phyloP scores from a whole-genome alignment of 1,140 invertebrate species.

The Chionoecetes opilio region DNA sequence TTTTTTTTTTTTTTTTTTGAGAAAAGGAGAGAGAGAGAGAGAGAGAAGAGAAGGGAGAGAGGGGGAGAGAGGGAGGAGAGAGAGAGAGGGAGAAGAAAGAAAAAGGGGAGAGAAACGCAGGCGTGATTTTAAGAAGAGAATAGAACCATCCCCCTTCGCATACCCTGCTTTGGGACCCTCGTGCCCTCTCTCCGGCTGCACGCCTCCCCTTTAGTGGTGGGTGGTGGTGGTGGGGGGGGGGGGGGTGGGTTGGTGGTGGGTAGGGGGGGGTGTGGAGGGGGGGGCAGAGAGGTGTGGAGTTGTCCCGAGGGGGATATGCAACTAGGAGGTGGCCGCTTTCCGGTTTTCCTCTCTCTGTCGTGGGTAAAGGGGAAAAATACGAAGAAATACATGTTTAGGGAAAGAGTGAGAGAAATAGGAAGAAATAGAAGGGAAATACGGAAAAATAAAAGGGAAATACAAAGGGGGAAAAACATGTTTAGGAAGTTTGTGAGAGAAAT shows the following conservation, averaged over 20 bases:
- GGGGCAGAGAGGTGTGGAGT: constrained; percentile 62
- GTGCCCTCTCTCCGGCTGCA: too few relatives aligned
- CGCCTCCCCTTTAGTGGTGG: background rate
- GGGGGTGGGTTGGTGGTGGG: constrained; percentile 16
- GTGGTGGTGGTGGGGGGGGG: background rate
- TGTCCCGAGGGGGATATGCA: constrained; percentile 87
- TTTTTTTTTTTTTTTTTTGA: too few relatives aligned
- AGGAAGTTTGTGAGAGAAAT: too few relatives aligned
- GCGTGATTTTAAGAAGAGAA: too few relatives aligned
- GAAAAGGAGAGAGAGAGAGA: background rate
- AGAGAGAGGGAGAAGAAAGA: background rate
- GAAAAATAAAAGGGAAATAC: too few relatives aligned
- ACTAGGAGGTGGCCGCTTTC: constrained; percentile 95
- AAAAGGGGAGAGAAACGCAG: too few relatives aligned
- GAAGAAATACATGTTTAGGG: too few relatives aligned
- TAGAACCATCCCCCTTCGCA: too few relatives aligned
- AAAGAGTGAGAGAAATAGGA: too few relatives aligned
- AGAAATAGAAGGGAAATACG: too few relatives aligned
- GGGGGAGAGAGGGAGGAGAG: background rate
- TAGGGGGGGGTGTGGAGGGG: background rate
- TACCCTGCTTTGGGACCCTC: too few relatives aligned
- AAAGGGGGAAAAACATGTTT: too few relatives aligned
- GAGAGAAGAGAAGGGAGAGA: background rate
- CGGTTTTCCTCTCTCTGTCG: constrained; percentile 88
- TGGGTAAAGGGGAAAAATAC: constrained; percentile 41